Evolutionary conservation across 2,888 invertebrate species (phyloP), one percentile per base, ranked within the genome.

Genomic region (Phanerotoma sp.): DNA sequence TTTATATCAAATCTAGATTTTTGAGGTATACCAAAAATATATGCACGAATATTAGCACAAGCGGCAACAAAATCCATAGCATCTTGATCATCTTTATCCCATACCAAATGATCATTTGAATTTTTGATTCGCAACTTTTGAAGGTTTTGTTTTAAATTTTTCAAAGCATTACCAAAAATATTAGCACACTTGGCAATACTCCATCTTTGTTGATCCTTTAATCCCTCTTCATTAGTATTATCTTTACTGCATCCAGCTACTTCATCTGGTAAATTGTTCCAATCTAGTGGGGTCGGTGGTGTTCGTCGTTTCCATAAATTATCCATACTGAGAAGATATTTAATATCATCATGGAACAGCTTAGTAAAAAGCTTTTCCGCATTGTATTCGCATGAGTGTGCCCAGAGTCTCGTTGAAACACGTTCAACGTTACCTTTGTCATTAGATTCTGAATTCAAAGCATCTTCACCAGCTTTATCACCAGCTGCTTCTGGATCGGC

Each of bases 1-100:
- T 99, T 99, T 11, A 96, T 87, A 69, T 96, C 93, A 75, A 98
- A 99, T 42, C 91, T 84, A 0, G 92, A 91, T 72, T 96, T 94
- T 54, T 85, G 83, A 2, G 84, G 79, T 72, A 99, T 99, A 52
- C 88, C 86, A 79, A 97, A 99, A 66, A 96, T 89, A 67, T 88
- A 82, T 0, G 94, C 88, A 37, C 99, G 84, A 51, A 99, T 86
- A 76, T 99, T 99, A 0, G 98, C 89, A 75, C 95, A 93, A 0
- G 95, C 87, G 0, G 96, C 90, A 2, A 99, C 98, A 79, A 99
- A 99, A 77, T 98, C 91, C 93, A 98, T 92, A 0, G 91, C 88
- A 55, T 84, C 80, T 68, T 88, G 87, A 71, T 98, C 96, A 77
- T 99, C 99, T 80, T 99, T 99, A 77, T 99, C 98, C 98, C 98